These are phyloP conservation scores for Metalampra italica DNA, from an alignment of 2,888 invertebrate genomes.

Conservation along the genomic window DNA sequence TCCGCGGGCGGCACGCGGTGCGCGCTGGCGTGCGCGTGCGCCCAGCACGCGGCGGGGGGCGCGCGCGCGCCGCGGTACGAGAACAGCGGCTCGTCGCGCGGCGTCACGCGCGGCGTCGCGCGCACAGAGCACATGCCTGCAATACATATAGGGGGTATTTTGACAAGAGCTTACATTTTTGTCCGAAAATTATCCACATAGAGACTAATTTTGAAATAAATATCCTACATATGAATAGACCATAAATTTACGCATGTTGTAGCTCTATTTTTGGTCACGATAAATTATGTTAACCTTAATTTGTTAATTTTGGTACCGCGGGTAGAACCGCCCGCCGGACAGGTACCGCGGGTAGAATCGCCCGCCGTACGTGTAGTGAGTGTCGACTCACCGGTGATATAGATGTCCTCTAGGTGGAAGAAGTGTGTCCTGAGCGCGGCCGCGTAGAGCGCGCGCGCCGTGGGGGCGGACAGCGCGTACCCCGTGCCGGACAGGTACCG, in stretches of 20 bases:
- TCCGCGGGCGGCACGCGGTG: conserved; percentile 39
- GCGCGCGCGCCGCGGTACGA: conserved; percentile 57
- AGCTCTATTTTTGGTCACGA: no score
- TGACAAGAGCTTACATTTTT: not conserved
- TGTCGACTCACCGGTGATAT: conserved; percentile 84
- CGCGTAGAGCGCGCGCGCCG: conserved; percentile 81
- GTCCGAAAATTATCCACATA: no score
- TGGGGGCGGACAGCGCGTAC: conserved; percentile 85
- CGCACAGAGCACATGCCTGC: conserved; percentile 80
- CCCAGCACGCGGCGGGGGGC: conserved; percentile 27
- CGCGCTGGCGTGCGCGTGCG: conserved; percentile 46
- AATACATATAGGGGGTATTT: not conserved
- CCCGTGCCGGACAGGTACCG: conserved; percentile 90
- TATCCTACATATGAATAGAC: no score
- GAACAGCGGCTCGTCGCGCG: conserved; percentile 82
- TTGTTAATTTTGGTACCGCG: no score
- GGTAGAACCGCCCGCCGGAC: conserved; percentile 90
- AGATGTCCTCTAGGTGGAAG: conserved; percentile 89
- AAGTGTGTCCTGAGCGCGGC: conserved; percentile 83
- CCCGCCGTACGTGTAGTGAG: conserved; percentile 86
- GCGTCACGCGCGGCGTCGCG: conserved; percentile 78
- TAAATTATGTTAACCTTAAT: no score
- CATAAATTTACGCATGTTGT: no score
- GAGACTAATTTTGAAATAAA: not conserved
- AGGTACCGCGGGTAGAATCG: conserved; percentile 87